These are phyloP conservation scores for Ostrea denselamellosa DNA, from an alignment of 1,140 invertebrate genomes.

Conservation along the genomic window DNA sequence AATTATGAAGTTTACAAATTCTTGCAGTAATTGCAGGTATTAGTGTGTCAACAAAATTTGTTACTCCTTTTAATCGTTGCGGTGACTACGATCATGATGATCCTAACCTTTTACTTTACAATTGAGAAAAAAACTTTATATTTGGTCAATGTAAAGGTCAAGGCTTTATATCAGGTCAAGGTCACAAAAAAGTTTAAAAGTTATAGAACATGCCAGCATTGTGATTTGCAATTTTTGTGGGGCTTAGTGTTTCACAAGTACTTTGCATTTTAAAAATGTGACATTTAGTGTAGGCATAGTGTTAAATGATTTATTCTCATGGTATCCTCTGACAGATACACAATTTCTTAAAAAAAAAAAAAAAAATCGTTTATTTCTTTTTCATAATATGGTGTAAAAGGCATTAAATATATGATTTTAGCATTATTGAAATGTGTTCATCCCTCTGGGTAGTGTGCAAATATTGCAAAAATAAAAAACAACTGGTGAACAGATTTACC, in stretches of 20 bases:
- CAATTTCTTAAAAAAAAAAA: too few species aligned
- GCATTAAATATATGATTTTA: constrained; percentile 9
- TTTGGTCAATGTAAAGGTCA: too few species aligned
- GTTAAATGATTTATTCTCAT: background rate
- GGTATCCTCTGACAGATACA: background rate
- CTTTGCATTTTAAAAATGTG: background rate
- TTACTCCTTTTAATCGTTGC: too few species aligned
- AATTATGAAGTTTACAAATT: background rate
- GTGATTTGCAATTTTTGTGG: background rate
- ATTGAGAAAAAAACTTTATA: too few species aligned
- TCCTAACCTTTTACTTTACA: too few species aligned
- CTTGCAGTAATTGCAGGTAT: background rate
- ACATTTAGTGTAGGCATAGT: background rate
- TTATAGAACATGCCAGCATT: background rate
- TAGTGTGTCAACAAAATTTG: background rate
- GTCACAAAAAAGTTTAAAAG: too few species aligned
- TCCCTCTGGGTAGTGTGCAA: constrained; percentile 21
- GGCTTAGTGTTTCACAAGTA: too few species aligned
- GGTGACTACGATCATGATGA: too few species aligned
- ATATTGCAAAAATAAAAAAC: background rate
- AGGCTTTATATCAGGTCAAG: too few species aligned
- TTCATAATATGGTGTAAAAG: background rate
- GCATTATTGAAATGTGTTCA: constrained; percentile 37
- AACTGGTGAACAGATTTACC: background rate
- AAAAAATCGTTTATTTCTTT: too few species aligned